Conservation (phyloP, 2,797 vertebrate species). For the Falco peregrinus region DNA sequence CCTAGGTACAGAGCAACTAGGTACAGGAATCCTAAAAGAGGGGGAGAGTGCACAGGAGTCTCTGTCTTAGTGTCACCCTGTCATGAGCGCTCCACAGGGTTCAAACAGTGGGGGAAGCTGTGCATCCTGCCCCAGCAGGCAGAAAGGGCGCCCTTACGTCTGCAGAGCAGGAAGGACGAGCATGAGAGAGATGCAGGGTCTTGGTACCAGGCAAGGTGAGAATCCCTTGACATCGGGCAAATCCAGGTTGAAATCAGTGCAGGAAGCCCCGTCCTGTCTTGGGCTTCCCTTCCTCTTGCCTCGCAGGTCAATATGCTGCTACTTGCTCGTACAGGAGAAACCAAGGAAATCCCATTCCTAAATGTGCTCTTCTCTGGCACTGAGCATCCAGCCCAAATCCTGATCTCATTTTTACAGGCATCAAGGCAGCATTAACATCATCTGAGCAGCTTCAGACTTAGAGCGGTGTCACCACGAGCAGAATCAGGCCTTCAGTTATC, state of each 20-base stretch:
- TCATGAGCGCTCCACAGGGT: background rate
- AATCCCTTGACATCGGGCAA: background rate
- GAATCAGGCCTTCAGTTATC: slow-evolving; percentile 8
- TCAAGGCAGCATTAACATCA: background rate
- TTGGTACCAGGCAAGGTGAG: background rate
- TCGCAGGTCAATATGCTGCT: background rate
- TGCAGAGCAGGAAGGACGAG: background rate
- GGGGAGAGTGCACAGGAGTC: background rate
- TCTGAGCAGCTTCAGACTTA: background rate
- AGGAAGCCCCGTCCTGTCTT: background rate
- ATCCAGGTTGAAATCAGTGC: background rate
- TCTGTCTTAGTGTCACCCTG: background rate
- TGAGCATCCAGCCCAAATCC: background rate
- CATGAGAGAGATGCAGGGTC: background rate
- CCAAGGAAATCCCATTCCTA: background rate
- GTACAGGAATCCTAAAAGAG: background rate
- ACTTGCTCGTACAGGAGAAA: background rate
- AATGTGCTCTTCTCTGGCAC: background rate
- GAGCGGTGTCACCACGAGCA: background rate
- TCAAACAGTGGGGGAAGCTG: background rate
- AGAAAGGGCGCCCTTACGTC: background rate
- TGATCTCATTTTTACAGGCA: background rate
- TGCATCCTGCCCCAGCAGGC: accelerated
- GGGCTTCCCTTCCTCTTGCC: background rate
- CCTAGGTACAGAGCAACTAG: background rate